Percentiles rank a stretch among this genome's conserved stretches.
Conservation (phyloP, 2,797 vertebrate genomes). For the Enteromius afrohamiltoni region DNA sequence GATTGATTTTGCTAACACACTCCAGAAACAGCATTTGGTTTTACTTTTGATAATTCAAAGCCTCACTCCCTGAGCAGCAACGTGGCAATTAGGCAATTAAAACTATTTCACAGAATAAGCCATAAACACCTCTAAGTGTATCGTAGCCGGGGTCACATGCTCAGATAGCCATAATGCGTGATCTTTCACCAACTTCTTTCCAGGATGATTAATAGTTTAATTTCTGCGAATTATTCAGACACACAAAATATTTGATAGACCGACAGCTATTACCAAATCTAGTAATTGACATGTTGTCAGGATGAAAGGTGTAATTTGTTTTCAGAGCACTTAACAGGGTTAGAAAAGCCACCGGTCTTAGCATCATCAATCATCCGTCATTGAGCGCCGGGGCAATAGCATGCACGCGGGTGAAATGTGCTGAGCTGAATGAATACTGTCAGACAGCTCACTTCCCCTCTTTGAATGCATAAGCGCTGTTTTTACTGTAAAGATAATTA, state of each 20-base stretch:
- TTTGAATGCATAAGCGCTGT: constrained; percentile 65
- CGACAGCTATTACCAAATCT: constrained; percentile 82
- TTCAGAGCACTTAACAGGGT: constrained; percentile 81
- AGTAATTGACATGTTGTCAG: constrained; percentile 79
- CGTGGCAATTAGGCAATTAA: constrained; percentile 81
- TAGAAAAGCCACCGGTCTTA: constrained; percentile 76
- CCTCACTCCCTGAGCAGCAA: constrained; percentile 63
- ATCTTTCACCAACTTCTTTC: constrained; percentile 71
- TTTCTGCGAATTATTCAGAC: constrained; percentile 82
- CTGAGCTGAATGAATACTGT: constrained; percentile 69
- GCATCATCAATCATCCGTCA: constrained; percentile 84
- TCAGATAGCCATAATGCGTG: constrained; percentile 55
- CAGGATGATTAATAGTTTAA: constrained; percentile 84
- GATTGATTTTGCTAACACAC: constrained; percentile 26
- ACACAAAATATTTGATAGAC: constrained; percentile 82
- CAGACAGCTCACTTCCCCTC: constrained; percentile 68
- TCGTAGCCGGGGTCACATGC: constrained; percentile 65
- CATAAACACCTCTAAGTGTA: constrained; percentile 77
- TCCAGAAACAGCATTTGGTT: constrained; percentile 77
- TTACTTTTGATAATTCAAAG: constrained; percentile 81
- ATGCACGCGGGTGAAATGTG: constrained; percentile 76
- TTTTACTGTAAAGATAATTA: constrained; percentile 74
- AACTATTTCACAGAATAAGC: constrained; percentile 76
- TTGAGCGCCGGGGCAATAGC: constrained; percentile 76
- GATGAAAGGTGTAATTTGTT: constrained; percentile 87